Base-by-base conservation (phyloP, 30 jellyfish, hydroid and myxozoan genomes). In the Turritopsis dohrnii region DNA sequence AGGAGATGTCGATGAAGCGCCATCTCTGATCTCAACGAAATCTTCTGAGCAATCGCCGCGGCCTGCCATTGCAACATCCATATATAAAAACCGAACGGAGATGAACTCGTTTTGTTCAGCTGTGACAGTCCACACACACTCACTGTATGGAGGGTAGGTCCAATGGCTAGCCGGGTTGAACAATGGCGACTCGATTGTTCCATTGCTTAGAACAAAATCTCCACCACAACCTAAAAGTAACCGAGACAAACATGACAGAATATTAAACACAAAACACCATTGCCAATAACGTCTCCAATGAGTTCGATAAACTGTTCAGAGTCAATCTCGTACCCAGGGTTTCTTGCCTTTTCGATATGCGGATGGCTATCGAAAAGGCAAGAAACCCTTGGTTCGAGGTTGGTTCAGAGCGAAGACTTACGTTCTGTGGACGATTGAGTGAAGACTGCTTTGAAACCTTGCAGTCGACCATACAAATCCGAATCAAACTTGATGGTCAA, bases 211-310 rank as follows among this genome's bases (percentile, higher is more conserved):
- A 31, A 52, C 29, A 60, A 93, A 88, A 26, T 88, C 91, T 71
- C 98, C 98, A 20, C 98, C 98, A 73, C 98, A 93, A 27, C 96
- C 98, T 91, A 5, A 0, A 85, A 71, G 52, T 25, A 1, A 79
- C 20, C 9, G 13, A 41, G 60, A 41, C 60, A 41, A 41, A 41
- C n/a, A n/a, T n/a, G n/a, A n/a, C n/a, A n/a, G n/a, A n/a, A n/a
- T n/a, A n/a, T n/a, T n/a, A n/a, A n/a, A n/a, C n/a, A n/a, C n/a
- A n/a, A n/a, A n/a, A n/a, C n/a, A n/a, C n/a, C n/a, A n/a, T n/a
- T n/a, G n/a, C n/a, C n/a, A 18, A 18, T 18, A 18, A 18, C 25
- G 18, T n/a, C 3, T 75, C 66, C 13, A 75, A 75, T 22, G 71
- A 13, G 21, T 52, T 5, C 4, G 60, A 75, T 22, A 27, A 52